Conservation (phyloP, 2,888 invertebrate genomes). For the Epistrophe eligans region DNA sequence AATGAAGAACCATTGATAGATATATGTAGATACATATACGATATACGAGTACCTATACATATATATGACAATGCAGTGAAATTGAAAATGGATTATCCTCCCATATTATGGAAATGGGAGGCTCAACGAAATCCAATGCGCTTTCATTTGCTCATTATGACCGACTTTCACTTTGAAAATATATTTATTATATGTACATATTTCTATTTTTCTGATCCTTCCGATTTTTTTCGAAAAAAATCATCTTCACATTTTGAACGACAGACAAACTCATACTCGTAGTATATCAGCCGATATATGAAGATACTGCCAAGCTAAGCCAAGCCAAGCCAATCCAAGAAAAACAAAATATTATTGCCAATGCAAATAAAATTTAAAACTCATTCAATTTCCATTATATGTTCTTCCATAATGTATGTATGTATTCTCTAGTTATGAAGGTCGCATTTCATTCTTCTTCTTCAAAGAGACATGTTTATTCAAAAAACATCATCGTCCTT, state of each 20-base stretch:
- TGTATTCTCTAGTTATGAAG: conserved; percentile 33
- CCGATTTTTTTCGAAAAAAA: not conserved
- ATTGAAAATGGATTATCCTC: conserved; percentile 22
- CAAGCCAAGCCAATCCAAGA: not conserved
- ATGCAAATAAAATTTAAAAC: conserved; percentile 47
- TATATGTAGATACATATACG: no score
- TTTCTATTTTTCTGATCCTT: not conserved
- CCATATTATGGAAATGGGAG: not conserved
- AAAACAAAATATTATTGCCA: conserved; percentile 33
- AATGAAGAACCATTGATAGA: not conserved
- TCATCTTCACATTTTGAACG: conserved; percentile 5
- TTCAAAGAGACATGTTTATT: conserved; percentile 13
- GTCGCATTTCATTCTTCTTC: conserved; percentile 24
- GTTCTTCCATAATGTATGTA: conserved; percentile 7
- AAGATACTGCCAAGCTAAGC: not conserved
- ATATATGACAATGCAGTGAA: conserved; percentile 13
- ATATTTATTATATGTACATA: not conserved
- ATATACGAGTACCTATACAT: no score
- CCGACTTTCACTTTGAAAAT: conserved; percentile 13
- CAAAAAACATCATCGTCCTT: conserved; percentile 28
- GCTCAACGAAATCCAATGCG: conserved; percentile 4
- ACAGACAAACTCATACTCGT: conserved; percentile 6
- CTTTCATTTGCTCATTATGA: conserved; percentile 25
- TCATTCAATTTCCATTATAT: conserved; percentile 65
- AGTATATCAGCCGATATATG: not conserved